Base-by-base conservation (phyloP, 2,888 invertebrate species). In the Quadroppia sp. region DNA sequence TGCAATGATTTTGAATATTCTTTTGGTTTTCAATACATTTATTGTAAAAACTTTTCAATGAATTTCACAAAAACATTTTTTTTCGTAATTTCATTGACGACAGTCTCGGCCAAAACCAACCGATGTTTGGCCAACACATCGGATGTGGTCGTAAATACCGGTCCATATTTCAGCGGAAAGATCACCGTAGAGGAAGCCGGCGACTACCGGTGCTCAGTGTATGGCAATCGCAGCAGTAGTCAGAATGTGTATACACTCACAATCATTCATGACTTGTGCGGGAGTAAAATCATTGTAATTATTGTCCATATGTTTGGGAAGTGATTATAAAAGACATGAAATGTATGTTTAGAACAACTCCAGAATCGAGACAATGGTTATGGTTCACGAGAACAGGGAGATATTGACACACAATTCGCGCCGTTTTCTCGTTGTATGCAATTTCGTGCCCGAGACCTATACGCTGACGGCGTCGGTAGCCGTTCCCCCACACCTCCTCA, bases 321-420 rank as follows among this genome's bases (percentile, higher is more conserved):
- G n/a, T n/a, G n/a, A n/a, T n/a, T n/a, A n/a, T n/a, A n/a, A n/a
- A n/a, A n/a, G n/a, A n/a, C n/a, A n/a, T n/a, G 36, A 36, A 36
- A 36, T 36, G 36, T 9, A n/a, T n/a, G n/a, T n/a, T n/a, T 88
- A 90, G 36, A 90, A 90, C 79, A 89, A 89, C 69, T 89, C 90
- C 28, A 89, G 89, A 0, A 90, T 91, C 30, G 89, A 90, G 56
- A 90, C 90, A 0, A 90, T 90, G 81, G 89, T 91, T 36, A 87
- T 91, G 42, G 91, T 91, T 7, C 91, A 91, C 81, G 91, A 91
- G 82, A 91, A 90, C 82, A 83, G 90, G 74, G 90, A 90, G 4
- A 90, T 91, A 79, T 86, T 91, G 53, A 91, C 91, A 0, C 91
- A 91, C 81, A 90, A 90, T 80, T 90, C 90, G 0, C 83, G 90